phyloP scores from a whole-genome alignment of 2,113 vertebrate genomes.

The Catharus minimus region DNA sequence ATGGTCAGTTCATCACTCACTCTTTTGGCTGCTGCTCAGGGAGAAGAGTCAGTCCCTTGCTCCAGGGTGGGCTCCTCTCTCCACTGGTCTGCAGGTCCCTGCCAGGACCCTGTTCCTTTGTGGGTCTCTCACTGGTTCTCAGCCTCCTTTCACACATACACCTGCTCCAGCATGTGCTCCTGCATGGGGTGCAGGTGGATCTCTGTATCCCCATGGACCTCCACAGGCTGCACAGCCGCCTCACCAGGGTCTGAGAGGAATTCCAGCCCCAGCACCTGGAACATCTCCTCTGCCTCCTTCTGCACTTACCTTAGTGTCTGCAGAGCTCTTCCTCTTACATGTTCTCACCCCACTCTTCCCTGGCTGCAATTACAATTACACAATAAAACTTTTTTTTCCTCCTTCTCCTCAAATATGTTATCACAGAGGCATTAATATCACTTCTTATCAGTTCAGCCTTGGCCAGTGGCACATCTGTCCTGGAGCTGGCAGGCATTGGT shows the following conservation, averaged over 20 bases:
- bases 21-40: neutral
- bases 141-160: neutral
- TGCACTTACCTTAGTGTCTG: neutral
- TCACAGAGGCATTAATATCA: neutral
- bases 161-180: rapidly evolving
- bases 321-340: neutral
- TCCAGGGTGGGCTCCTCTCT: rapidly evolving
- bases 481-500: rapidly evolving
- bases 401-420: neutral
- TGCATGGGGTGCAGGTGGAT: neutral
- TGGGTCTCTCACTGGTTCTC: rapidly evolving
- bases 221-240: neutral
- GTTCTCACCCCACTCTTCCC: neutral
- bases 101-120: neutral
- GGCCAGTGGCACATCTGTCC: too few species aligned
- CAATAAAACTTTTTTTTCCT: too few species aligned
- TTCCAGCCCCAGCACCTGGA: neutral
- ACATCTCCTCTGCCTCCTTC: neutral
- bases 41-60: neutral
- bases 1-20: rapidly evolving
- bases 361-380: neutral
- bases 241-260: neutral
- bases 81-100: rapidly evolving
- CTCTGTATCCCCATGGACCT: neutral
- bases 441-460: neutral